Base-by-base conservation (phyloP, 1,140 invertebrate genomes). In the Samia ricini region DNA sequence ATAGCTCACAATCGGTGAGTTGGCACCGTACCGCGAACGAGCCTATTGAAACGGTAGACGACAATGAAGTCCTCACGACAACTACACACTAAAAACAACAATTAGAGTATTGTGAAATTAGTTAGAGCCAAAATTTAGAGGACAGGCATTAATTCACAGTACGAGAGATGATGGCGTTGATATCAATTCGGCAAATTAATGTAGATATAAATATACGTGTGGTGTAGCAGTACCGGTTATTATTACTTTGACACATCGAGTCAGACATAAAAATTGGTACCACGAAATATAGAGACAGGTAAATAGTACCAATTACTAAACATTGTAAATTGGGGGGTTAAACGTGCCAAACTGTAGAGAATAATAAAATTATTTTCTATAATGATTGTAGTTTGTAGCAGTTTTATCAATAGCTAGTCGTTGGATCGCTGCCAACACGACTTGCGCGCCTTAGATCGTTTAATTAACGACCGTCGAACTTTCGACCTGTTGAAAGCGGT, bases 381-480 rank as follows among this genome's bases (percentile, higher is more conserved):
- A 67, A 65, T 60, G 59, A 51, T 54, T 74, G 66, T 62, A 81
- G 79, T 81, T 81, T 76, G 77, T 80, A 77, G 80, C 70, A 81
- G 79, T 86, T 86, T 83, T 81, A 86, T 88, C 80, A 87, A 86
- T 83, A 85, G 69, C 64, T 63, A 68, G 71, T 71, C 58, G 75
- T 79, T 89, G 87, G 87, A 74, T 62, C 58, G 74, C 65, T 55
- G 83, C 86, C 86, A 89, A 79, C 60, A 80, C 72, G 74, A 77
- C 77, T 81, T 73, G 72, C 71, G 68, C 69, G 80, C 74, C 81
- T 83, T 80, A 85, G 83, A 88, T 81, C 83, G 77, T 89, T 88
- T 89, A 89, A 89, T 89, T 88, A 85, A 86, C 86, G 85, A 86
- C 64, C 83, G 83, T 82, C 79, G 83, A 89, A 88, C 86, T 88